Conservation (phyloP, 2,888 invertebrate species). For the Prosopocoilus inquinatus region DNA sequence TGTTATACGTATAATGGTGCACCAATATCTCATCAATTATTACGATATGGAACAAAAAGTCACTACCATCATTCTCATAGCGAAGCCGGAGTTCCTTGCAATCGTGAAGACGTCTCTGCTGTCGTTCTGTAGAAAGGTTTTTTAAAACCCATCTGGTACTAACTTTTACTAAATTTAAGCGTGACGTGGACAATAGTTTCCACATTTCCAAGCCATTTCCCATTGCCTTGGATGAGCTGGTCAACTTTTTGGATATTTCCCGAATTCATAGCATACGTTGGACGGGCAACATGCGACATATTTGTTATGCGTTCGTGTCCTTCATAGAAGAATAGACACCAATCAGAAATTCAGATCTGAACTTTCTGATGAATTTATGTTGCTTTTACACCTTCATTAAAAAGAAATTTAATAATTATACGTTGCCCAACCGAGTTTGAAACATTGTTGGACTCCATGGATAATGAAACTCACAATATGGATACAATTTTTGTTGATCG, state of each 20-base stretch:
- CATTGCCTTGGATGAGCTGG: background rate
- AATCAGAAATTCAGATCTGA: background rate
- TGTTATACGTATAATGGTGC: background rate
- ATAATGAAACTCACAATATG: background rate
- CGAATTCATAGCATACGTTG: background rate
- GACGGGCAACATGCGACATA: background rate
- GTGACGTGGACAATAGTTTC: background rate
- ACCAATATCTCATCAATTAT: background rate
- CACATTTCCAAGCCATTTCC: background rate
- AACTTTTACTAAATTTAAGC: background rate
- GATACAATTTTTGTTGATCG: too few species aligned
- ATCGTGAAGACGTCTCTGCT: background rate
- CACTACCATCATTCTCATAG: background rate
- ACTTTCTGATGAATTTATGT: background rate
- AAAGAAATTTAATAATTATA: background rate
- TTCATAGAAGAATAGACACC: background rate
- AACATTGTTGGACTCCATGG: background rate
- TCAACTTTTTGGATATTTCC: background rate
- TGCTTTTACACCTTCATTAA: background rate
- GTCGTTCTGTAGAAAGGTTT: background rate
- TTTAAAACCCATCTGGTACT: background rate
- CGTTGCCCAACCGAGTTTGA: background rate
- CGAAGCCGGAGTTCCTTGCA: background rate
- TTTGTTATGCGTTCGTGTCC: background rate
- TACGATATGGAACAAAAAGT: background rate